Base-by-base conservation (phyloP, 2,888 invertebrate genomes). In the Odontocolon sp. region DNA sequence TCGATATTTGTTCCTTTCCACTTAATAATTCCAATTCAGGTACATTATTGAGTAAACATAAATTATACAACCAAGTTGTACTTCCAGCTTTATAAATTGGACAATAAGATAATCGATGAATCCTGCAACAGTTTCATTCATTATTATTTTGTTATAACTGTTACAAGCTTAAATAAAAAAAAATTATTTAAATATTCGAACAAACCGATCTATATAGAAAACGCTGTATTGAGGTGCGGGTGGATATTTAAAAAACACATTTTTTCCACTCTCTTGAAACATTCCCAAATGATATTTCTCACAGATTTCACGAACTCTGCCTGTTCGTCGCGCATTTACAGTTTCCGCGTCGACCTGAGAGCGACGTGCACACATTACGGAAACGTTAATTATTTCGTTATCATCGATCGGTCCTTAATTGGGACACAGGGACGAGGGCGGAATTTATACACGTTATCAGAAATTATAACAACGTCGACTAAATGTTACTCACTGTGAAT, bases 71-170 rank as follows among this genome's bases (percentile, higher is more conserved):
- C 91, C 91, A 91, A 3, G 91, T 90, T 3, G 92, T 91, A 4
- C 91, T 91, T 3, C 90, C 91, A 9, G 91, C 90, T 85, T 92
- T 92, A 84, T 91, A 92, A 21, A 92, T 87, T 2, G 92, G 92
- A 79, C 92, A 92, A 85, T 91, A 92, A 0, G 91, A 90, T 61
- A 92, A 64, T 63, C 88, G 87, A 80, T 90, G 87, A 3, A 81
- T 79, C 76, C 91, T 91, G 79, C 3, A 77, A 77, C 36, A 8
- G 2, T 36, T 36, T 36, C n/a, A 36, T 36, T 8, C 36, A 5
- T 2, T 36, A 50, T 33, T 72, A 71, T 56, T 47, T 56, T 75
- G 16, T n/a, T n/a, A n/a, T n/a, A n/a, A n/a, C n/a, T n/a, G n/a
- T n/a, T n/a, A n/a, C n/a, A n/a, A n/a, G n/a, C n/a, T n/a, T n/a